Percentiles rank a stretch among this genome's conserved stretches.
phyloP scores from a whole-genome alignment of 2,113 vertebrate genomes.

The Dromiciops gliroides region DNA sequence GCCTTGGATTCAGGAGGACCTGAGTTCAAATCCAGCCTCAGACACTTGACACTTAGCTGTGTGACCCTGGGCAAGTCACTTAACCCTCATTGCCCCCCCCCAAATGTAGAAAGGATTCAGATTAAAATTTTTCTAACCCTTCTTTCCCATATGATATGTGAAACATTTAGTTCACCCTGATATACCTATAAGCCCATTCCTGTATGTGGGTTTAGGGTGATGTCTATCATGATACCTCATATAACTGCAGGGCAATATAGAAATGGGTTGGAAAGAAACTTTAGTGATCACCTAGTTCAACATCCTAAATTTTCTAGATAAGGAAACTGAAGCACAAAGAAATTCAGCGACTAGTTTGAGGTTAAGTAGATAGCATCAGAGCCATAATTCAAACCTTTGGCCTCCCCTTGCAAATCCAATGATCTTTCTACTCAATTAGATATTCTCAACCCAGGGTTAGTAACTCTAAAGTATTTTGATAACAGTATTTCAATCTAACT shows the following conservation, averaged over 20 bases:
- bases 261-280: not conserved
- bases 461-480: not conserved
- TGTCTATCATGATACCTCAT: not conserved
- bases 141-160: not conserved
- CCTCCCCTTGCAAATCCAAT: not conserved
- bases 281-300: not conserved
- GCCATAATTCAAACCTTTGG: not conserved
- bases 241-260: not conserved
- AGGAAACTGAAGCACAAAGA: not conserved
- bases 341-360: not conserved
- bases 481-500: not conserved
- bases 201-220: not conserved
- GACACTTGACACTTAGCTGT: too few relatives aligned
- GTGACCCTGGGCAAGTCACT: too few relatives aligned
- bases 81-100: too few relatives aligned
- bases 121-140: not conserved
- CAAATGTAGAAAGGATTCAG: not conserved
- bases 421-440: not conserved
- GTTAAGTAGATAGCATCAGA: not conserved
- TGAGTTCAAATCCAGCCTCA: too few relatives aligned
- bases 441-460: not conserved
- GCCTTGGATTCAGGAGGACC: too few relatives aligned
- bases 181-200: not conserved
- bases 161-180: not conserved
- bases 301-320: not conserved